Conservation (phyloP, 2,888 invertebrate species). For the Psococerastis gibbosa region DNA sequence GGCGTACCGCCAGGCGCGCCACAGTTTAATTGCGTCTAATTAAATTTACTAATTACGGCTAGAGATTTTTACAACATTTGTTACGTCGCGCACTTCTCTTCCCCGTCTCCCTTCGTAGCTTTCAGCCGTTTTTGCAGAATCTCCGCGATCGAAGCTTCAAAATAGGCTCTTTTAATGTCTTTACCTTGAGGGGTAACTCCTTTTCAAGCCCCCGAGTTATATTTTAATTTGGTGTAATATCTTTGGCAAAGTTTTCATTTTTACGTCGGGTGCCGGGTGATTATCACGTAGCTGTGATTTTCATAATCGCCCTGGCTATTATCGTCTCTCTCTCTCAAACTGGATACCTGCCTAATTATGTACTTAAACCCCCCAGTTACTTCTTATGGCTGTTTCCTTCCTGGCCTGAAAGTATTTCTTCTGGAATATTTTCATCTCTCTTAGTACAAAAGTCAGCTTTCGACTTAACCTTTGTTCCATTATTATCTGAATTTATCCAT, state of each 20-base stretch:
- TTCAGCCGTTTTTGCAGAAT: neutral
- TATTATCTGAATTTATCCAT: too few species aligned
- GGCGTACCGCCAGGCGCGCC: conserved; percentile 10
- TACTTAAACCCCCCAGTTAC: neutral
- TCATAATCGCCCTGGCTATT: neutral
- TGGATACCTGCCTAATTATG: neutral
- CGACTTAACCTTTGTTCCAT: too few species aligned
- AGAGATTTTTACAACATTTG: conserved; percentile 10
- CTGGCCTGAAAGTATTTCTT: too few species aligned
- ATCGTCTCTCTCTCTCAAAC: neutral
- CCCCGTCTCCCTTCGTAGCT: conserved; percentile 10
- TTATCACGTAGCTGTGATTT: neutral
- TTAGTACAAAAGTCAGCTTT: too few species aligned
- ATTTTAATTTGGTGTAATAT: neutral
- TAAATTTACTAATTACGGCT: conserved; percentile 11
- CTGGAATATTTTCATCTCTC: too few species aligned
- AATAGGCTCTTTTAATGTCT: conserved; percentile 8
- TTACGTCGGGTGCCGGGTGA: neutral
- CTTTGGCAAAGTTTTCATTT: neutral
- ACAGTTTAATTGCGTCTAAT: conserved; percentile 10
- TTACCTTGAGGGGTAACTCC: neutral
- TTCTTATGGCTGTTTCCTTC: too few species aligned
- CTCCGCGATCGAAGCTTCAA: conserved; percentile 3
- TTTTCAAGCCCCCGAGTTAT: neutral
- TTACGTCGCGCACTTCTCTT: conserved; percentile 6